Evolutionary conservation across 2,888 invertebrate species (phyloP).

Genomic region (Geotrupes spiniger): DNA sequence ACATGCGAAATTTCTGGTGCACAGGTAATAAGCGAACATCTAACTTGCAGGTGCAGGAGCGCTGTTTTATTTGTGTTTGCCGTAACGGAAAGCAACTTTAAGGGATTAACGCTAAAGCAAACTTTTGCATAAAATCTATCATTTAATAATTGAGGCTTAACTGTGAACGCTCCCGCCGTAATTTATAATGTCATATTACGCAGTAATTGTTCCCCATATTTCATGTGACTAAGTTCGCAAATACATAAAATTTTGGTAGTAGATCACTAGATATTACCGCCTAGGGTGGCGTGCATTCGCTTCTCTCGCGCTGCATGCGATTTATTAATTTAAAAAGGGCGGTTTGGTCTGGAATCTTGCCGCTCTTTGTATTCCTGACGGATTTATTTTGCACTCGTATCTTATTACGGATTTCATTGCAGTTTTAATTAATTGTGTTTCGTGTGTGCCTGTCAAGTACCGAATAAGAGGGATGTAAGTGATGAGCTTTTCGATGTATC

Average conservation of each 20-base stretch:
- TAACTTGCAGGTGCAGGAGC: too few relatives aligned
- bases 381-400: conserved; percentile 14
- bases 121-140: conserved; percentile 12
- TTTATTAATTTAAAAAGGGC: conserved; percentile 24
- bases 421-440: conserved; percentile 24
- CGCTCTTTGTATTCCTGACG: conserved; percentile 15
- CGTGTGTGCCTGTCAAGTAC: neutral
- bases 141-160: conserved; percentile 20
- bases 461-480: neutral
- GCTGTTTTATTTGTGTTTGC: too few relatives aligned
- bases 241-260: conserved; percentile 43
- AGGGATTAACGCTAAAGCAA: too few relatives aligned
- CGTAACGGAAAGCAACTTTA: too few relatives aligned
- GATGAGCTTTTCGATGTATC: conserved; percentile 20
- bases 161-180: conserved; percentile 12
- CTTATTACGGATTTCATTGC: conserved; percentile 25
- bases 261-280: conserved; percentile 43
- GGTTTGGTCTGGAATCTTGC: neutral
- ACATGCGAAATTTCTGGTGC: too few relatives aligned
- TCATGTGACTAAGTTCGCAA: conserved; percentile 32
- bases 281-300: conserved; percentile 32
- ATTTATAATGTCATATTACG: conserved; percentile 28
- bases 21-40: too few relatives aligned
- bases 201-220: conserved; percentile 29
- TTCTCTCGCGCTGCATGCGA: conserved; percentile 14